Percentiles rank a stretch among this genome's conserved stretches.
Conservation (phyloP, 2,113 vertebrate species). For the Platycercus adscitus region DNA sequence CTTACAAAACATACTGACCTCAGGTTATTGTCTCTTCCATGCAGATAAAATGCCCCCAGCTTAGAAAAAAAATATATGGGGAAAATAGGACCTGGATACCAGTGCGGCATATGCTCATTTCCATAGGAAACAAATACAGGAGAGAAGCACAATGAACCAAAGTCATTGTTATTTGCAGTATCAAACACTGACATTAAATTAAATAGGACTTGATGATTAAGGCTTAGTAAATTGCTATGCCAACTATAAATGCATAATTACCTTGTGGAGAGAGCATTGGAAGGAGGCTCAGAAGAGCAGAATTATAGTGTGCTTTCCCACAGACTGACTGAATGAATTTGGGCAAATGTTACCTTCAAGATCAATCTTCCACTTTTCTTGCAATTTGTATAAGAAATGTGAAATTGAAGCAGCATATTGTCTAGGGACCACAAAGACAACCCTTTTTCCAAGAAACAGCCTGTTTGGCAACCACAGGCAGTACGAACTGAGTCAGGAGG, state of each 20-base stretch:
- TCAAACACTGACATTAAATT: background rate
- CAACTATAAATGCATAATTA: background rate
- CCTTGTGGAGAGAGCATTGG: background rate
- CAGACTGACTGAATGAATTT: background rate
- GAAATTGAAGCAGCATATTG: background rate
- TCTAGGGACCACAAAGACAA: background rate
- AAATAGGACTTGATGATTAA: background rate
- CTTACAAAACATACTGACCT: background rate
- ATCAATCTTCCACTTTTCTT: constrained; percentile 12
- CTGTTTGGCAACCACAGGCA: constrained; percentile 16
- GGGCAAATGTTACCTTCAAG: background rate
- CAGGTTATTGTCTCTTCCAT: background rate
- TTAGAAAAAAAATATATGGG: background rate
- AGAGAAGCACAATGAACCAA: background rate
- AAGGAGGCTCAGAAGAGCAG: background rate
- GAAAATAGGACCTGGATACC: background rate
- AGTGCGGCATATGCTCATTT: background rate
- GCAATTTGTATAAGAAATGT: constrained; percentile 7
- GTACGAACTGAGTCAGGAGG: constrained; percentile 34
- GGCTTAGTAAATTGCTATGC: background rate
- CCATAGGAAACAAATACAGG: background rate
- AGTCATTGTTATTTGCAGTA: background rate
- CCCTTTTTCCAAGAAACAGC: background rate
- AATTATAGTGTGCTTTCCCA: background rate
- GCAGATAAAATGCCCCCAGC: background rate